Evolutionary conservation across 2,797 vertebrate species (phyloP).

Genomic region (Miichthys miiuy): DNA sequence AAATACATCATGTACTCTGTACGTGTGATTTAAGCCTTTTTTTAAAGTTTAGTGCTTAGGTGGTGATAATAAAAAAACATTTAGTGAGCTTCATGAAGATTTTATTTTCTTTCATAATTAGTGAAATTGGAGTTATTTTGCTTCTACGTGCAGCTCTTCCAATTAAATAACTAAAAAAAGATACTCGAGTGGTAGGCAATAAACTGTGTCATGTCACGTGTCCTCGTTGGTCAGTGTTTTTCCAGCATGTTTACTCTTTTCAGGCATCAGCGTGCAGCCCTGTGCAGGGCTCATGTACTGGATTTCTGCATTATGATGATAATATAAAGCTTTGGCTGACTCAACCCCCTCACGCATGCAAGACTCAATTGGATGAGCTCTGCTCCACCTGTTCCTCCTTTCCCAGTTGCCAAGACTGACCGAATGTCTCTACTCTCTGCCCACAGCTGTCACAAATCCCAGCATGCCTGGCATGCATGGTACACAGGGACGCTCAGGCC

Average conservation of each 20-base stretch:
- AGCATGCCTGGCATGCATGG: conserved; percentile 67
- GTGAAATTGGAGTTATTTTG: neutral
- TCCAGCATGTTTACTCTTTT: conserved; percentile 49
- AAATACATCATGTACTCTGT: conserved; percentile 25
- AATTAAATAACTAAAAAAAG: conserved; percentile 14
- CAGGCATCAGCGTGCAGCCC: conserved; percentile 56
- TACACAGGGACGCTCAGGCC: conserved; percentile 42
- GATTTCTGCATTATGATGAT: conserved; percentile 70
- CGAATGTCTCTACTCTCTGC: conserved; percentile 67
- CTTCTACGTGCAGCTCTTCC: neutral
- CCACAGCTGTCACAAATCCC: conserved; percentile 80
- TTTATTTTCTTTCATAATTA: neutral
- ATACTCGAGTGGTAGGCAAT: neutral
- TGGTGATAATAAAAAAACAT: neutral
- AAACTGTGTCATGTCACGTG: neutral
- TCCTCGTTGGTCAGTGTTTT: conserved; percentile 27
- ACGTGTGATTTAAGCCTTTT: neutral
- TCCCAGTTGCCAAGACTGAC: conserved; percentile 73
- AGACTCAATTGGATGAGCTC: conserved; percentile 68
- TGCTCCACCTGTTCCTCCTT: conserved; percentile 76
- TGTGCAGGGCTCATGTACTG: conserved; percentile 50
- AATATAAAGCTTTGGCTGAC: conserved; percentile 65
- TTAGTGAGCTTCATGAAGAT: neutral
- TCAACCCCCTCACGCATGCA: conserved; percentile 53
- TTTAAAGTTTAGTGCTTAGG: neutral